Percentiles rank a stretch among this genome's conserved stretches.
phyloP scores from a whole-genome alignment of 2,888 invertebrate genomes.

The Nezara viridula region DNA sequence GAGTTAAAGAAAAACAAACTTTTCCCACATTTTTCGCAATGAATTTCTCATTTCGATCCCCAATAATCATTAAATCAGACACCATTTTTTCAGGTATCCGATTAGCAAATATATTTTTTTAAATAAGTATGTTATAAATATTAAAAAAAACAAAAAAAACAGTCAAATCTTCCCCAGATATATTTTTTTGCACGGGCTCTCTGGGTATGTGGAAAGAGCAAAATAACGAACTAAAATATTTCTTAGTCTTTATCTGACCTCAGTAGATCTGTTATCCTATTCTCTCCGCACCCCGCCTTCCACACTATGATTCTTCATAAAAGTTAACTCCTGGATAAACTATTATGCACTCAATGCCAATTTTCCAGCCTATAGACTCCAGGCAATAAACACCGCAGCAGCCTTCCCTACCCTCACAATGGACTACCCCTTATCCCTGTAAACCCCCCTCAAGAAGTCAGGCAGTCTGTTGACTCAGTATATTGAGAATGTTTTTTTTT shows the following conservation, averaged over 20 bases:
- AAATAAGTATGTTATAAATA: no score
- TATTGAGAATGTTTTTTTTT: slow-evolving; percentile 1
- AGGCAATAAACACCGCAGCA: neutral
- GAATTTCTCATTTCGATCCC: no score
- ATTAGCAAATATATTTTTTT: no score
- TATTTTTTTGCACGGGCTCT: no score
- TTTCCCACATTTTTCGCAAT: no score
- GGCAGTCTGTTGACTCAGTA: slow-evolving; percentile 19
- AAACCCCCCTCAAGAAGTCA: slow-evolving; percentile 24
- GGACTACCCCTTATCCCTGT: slow-evolving; percentile 13
- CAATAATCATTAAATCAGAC: no score
- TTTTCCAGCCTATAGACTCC: slow-evolving; percentile 18
- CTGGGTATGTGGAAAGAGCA: no score
- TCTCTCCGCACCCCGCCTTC: neutral
- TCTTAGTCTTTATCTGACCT: neutral
- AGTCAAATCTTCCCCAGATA: no score
- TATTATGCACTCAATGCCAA: slow-evolving; percentile 18
- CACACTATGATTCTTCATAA: neutral
- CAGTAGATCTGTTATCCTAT: neutral
- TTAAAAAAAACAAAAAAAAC: no score
- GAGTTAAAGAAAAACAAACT: no score
- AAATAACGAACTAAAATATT: neutral
- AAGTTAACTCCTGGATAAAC: neutral
- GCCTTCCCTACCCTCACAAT: neutral
- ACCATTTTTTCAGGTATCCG: no score